Base-by-base conservation (phyloP, 2,888 invertebrate species). In the Zeuzera pyrina region DNA sequence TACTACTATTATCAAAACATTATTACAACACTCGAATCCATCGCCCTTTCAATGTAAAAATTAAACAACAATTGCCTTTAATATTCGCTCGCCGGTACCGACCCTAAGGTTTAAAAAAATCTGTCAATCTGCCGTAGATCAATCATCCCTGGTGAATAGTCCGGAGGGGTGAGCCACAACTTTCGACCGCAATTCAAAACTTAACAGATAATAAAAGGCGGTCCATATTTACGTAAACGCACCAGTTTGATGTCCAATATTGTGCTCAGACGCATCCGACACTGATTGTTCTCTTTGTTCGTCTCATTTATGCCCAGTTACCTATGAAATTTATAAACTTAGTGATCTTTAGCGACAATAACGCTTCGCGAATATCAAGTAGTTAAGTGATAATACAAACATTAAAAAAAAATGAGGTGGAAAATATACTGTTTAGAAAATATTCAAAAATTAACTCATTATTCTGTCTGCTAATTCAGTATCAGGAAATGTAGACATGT, bases 51-150 rank as follows among this genome's bases (percentile, higher is more conserved):
- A 70, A 70, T 68, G 68, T 79, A 77, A 81, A 81, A 83, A 81
- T 83, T 81, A 79, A 79, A 81, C 79, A 81, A 83, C 83, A 83
- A 83, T 83, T 81, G 83, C 79, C 81, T 81, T 79, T 81, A 81
- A 81, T 81, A 81, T 72, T 77, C 74, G 69, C 69, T 72, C 54
- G 63, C 67, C 60, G 66, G 69, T 70, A 58, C 64, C 58, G 54
- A 69, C 69, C 73, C 68, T 64, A 57, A 58, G 56, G 35, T 66
- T 70, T 65, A 76, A 81, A 76, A 70, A 81, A 81, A 79, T 60
- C 83, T 81, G 83, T 83, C 83, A 81, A 83, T 83, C 83, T 70
- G 66, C 71, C 54, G 71, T 69, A 76, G 79, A 83, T 83, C 83
- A 83, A 83, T 83, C 83, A 83, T 81, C 62, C 69, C 60, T 57